Conservation (phyloP, 2,888 invertebrate species). For the Frankliniella fusca region DNA sequence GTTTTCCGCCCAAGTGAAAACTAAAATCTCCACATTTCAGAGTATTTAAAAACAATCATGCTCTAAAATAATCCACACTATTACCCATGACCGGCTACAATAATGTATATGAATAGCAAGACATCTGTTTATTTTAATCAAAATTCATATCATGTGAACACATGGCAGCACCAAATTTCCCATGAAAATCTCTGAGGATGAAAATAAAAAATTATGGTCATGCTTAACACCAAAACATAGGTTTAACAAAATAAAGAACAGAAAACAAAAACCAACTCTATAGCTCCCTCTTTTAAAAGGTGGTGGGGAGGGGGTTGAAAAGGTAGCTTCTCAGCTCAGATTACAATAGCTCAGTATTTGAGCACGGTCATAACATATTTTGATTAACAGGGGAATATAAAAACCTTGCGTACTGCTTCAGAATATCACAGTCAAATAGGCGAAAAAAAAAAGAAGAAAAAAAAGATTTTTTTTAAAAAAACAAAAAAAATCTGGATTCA, state of each 20-base stretch:
- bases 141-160: neutral
- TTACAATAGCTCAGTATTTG: neutral
- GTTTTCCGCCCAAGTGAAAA: neutral
- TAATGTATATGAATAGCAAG: neutral
- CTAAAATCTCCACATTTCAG: neutral
- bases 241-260: neutral
- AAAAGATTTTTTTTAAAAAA: too few relatives aligned
- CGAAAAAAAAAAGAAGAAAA: neutral
- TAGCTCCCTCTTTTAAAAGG: neutral
- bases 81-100: neutral
- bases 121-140: neutral
- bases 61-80: neutral
- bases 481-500: neutral
- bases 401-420: neutral
- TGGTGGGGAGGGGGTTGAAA: neutral
- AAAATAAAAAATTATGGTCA: too few relatives aligned
- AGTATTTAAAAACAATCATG: neutral
- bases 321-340: neutral
- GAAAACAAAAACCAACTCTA: neutral
- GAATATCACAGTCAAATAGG: constrained; percentile 23
- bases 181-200: too few relatives aligned
- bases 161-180: constrained; percentile 10
- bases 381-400: constrained; percentile 9
- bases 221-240: neutral
- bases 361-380: neutral